These are phyloP conservation scores for Tromatobia lineatoria DNA, from an alignment of 2,888 invertebrate genomes.

Conservation along the genomic window DNA sequence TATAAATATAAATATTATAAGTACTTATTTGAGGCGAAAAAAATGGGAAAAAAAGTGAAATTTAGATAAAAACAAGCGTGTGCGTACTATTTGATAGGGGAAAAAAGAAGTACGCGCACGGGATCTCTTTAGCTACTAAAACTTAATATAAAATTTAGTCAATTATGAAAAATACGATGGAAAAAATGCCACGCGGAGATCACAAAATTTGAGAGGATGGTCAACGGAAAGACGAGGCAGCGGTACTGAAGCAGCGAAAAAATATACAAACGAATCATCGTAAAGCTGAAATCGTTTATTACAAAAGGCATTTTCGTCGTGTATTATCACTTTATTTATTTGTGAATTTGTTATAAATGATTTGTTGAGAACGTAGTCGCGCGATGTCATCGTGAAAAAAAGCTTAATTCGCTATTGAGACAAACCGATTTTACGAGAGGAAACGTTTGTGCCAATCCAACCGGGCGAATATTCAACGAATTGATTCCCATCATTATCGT, in stretches of 20 bases:
- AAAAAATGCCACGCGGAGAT: conserved; percentile 39
- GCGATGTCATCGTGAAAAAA: conserved; percentile 1
- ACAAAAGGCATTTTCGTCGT: conserved; percentile 60
- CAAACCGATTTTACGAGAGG: conserved; percentile 2
- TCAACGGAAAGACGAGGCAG: conserved; percentile 3
- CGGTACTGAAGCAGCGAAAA: conserved; percentile 37
- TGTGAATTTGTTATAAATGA: conserved; percentile 44
- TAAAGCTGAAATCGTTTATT: conserved; percentile 71
- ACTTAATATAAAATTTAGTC: conserved; percentile 80
- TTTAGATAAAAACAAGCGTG: conserved; percentile 63
- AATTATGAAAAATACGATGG: conserved; percentile 79
- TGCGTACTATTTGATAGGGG: conserved; percentile 71
- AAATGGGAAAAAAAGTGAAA: conserved; percentile 44
- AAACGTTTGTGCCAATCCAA: conserved; percentile 26
- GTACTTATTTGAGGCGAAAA: conserved; percentile 62
- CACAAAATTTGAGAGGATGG: conserved; percentile 18
- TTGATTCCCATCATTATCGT: conserved; percentile 39
- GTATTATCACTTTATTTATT: conserved; percentile 48
- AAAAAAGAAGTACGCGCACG: conserved; percentile 68
- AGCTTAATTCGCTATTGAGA: not conserved
- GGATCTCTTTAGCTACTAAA: conserved; percentile 76
- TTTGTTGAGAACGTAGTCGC: conserved; percentile 24
- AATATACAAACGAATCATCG: conserved; percentile 56
- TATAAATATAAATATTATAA: conserved; percentile 71
- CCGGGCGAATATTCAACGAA: conserved; percentile 45